Conservation (phyloP, 2,113 vertebrate genomes). For the Chionomys nivalis region DNA sequence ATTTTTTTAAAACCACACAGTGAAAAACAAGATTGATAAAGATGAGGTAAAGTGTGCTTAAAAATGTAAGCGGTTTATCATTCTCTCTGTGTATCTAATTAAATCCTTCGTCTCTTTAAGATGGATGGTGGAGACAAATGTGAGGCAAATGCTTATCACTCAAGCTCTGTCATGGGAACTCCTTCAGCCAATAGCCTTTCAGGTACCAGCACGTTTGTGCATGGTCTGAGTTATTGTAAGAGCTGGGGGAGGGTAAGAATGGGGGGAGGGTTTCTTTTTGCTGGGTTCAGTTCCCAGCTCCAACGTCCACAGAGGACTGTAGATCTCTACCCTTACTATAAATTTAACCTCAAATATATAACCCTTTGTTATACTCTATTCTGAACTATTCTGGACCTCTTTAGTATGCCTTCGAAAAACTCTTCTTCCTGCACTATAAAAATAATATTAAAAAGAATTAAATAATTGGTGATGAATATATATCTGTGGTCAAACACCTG, state of each 20-base stretch:
- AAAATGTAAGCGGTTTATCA: neutral
- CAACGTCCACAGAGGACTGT: no score
- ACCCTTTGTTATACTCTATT: no score
- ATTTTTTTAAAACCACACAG: neutral
- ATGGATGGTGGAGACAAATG: neutral
- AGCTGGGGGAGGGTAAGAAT: no score
- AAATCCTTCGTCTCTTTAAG: neutral
- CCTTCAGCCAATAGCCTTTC: no score
- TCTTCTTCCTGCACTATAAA: neutral
- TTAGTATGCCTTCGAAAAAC: no score
- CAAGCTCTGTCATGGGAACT: neutral
- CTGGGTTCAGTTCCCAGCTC: no score
- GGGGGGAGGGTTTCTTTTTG: no score
- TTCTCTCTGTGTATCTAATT: neutral
- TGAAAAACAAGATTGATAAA: no score
- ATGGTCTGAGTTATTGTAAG: no score
- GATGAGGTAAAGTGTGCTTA: neutral
- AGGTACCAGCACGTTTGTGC: rapidly evolving
- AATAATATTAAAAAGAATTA: slow-evolving; percentile 32
- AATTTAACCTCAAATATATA: no score
- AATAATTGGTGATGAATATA: neutral
- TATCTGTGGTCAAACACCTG: slow-evolving; percentile 52
- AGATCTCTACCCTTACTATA: no score
- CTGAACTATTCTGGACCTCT: no score
- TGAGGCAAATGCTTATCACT: slow-evolving; percentile 39